Percentiles rank a stretch among this genome's conserved stretches.
Evolutionary conservation across 2,113 vertebrate species (phyloP).

Genomic region (Mesocricetus auratus): DNA sequence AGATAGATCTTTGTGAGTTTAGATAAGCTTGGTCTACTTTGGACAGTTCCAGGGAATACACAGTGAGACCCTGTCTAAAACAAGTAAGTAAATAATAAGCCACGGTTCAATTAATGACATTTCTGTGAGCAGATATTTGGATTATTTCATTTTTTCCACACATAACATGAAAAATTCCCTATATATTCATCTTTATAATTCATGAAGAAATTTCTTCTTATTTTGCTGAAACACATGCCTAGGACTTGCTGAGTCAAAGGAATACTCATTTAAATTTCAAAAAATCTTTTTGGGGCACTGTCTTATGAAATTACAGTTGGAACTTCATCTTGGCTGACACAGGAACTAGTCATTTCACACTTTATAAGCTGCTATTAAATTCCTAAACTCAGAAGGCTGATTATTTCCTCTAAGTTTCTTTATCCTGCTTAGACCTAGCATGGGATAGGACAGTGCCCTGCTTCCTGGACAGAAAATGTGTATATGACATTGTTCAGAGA

Average conservation of each 20-base stretch:
- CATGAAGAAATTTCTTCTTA: conserved; percentile 22
- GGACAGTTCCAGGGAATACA: background rate
- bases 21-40: background rate
- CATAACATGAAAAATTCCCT: background rate
- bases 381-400: background rate
- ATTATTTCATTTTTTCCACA: background rate
- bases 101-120: background rate
- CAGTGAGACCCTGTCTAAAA: background rate
- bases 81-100: background rate
- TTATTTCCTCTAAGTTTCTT: background rate
- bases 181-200: background rate
- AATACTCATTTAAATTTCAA: background rate
- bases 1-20: background rate
- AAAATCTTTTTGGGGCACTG: background rate
- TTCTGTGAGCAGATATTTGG: background rate
- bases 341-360: background rate
- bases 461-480: background rate
- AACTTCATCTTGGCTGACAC: background rate
- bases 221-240: conserved; percentile 26
- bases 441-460: background rate
- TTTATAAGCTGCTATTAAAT: background rate
- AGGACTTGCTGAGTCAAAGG: background rate
- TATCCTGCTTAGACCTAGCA: background rate
- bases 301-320: background rate
- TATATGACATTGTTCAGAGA: conserved; percentile 13